Conservation (phyloP, 2,797 vertebrate genomes). For the Xenentodon cancila region DNA sequence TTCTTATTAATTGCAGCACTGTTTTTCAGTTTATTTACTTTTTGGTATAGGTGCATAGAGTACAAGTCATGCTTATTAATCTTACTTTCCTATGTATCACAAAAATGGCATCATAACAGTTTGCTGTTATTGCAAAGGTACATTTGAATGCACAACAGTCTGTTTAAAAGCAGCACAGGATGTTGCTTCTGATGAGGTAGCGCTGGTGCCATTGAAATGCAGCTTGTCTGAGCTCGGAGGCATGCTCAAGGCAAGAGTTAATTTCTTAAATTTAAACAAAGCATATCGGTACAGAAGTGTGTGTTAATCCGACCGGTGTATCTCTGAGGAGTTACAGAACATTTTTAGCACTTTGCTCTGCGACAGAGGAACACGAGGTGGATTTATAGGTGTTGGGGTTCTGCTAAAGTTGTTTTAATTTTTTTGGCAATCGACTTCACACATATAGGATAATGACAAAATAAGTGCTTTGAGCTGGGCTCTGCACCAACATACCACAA, state of each 20-base stretch:
- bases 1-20: slow-evolving; percentile 64
- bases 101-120: slow-evolving; percentile 68
- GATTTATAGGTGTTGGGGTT: slow-evolving; percentile 37
- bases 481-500: slow-evolving; percentile 48
- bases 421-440: slow-evolving; percentile 50
- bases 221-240: slow-evolving; percentile 76
- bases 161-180: slow-evolving; percentile 54
- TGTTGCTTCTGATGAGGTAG: slow-evolving; percentile 50
- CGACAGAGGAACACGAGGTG: slow-evolving; percentile 53
- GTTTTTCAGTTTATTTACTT: slow-evolving; percentile 38
- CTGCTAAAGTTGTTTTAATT: slow-evolving; percentile 52
- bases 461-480: slow-evolving; percentile 61
- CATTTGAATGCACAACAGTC: slow-evolving; percentile 72
- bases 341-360: slow-evolving; percentile 50
- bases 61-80: slow-evolving; percentile 26
- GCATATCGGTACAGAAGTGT: slow-evolving; percentile 80
- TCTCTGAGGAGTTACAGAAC: slow-evolving; percentile 68
- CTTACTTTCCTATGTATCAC: slow-evolving; percentile 44
- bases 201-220: slow-evolving; percentile 61
- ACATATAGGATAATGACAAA: slow-evolving; percentile 57
- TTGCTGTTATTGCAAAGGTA: slow-evolving; percentile 67
- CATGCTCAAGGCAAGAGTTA: slow-evolving; percentile 80
- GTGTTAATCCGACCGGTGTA: slow-evolving; percentile 79
- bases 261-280: slow-evolving; percentile 85
- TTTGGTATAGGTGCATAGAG: slow-evolving; percentile 32